Evolutionary conservation across 2,797 vertebrate species (phyloP), one percentile per base, ranked within the genome.

Genomic region (Trichosurus vulpecula): DNA sequence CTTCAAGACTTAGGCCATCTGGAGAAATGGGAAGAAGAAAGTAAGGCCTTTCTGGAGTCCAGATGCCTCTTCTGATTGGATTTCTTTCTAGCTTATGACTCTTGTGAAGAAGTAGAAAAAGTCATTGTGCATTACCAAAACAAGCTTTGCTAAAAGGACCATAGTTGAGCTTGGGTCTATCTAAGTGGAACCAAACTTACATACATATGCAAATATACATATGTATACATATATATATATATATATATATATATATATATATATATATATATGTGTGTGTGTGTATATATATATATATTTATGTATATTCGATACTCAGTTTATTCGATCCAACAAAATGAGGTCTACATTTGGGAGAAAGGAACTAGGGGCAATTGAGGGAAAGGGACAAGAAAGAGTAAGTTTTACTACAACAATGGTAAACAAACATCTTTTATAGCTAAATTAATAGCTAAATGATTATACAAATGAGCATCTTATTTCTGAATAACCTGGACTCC

Each of bases 41-140:
- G 1, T 31, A 90, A 56, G 91, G 3, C 51, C 91, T 97, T 97
- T 97, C 97, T 97, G 97, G 96, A 96, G 1, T 92, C 95, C 95
- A 97, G 97, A 97, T 96, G 93, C 91, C 87, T 92, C 87, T 56
- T 55, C 90, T 90, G 31, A 94, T 96, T 96, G 91, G 94, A 92
- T 97, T 98, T 95, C 90, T 97, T 97, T 95, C 95, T 95, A 94
- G 92, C 74, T 10, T 47, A 90, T 97, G 96, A 97, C 94, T 97
- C 96, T 97, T 2, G 4, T 11, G 66, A 74, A 87, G 74, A 51
- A 25, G 74, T 51, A 87, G 22, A 47, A 87, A 87, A 87, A 87
- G 22, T 87, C 74, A 87, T 87, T 51, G 74, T 51, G 41, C 9
- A 87, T 87, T 27, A 87, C 41, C 25, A 51, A 51, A 47, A 87